A percentile compares a stretch with the other conserved stretches of the same genome.
phyloP scores from a whole-genome alignment of 2,797 vertebrate genomes.

The Rhynchonycteris naso region DNA sequence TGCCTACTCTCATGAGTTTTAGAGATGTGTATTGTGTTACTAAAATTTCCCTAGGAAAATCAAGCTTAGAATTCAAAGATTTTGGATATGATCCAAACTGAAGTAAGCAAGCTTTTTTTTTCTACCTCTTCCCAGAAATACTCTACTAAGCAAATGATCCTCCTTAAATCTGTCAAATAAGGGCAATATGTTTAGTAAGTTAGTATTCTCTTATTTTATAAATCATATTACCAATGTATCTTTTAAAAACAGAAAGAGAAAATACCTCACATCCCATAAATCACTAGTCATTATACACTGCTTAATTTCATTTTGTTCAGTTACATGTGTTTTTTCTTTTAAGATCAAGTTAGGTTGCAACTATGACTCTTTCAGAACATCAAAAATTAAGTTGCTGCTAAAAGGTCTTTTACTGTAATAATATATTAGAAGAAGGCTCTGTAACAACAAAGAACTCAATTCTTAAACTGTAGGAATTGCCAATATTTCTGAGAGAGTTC shows the following conservation, averaged over 20 bases:
- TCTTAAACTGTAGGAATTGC: background rate
- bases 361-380: background rate
- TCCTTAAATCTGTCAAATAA: constrained; percentile 1
- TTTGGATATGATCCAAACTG: background rate
- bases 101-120: background rate
- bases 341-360: background rate
- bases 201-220: constrained; percentile 14
- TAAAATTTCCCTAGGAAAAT: background rate
- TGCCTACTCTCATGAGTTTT: background rate
- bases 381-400: background rate
- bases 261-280: background rate
- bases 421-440: background rate
- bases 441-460: background rate
- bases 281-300: background rate
- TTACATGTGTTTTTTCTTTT: background rate
- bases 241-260: background rate
- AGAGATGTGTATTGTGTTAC: background rate
- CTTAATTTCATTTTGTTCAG: background rate
- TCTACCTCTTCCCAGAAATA: constrained; percentile 8
- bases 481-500: background rate
- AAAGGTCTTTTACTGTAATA: background rate
- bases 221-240: background rate
- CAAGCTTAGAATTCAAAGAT: background rate
- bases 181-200: background rate
- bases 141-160: background rate